Evolutionary conservation across 2,113 vertebrate genomes (phyloP).

Genomic region (Cephalopholis sonnerati): DNA sequence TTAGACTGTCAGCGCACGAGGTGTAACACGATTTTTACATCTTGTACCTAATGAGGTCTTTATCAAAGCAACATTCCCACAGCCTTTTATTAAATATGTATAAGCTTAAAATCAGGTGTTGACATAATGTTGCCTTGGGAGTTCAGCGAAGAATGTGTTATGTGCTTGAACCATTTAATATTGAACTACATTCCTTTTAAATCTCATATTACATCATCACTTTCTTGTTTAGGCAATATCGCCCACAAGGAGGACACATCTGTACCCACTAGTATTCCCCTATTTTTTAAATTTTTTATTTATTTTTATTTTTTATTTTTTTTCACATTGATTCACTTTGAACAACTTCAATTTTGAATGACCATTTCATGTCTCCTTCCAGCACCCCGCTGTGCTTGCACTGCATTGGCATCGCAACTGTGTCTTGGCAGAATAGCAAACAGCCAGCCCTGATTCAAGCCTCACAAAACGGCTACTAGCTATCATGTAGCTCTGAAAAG

Average conservation of each 20-base stretch:
- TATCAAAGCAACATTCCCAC: conserved; percentile 54
- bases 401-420: conserved; percentile 27
- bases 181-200: conserved; percentile 20
- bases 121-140: conserved; percentile 51
- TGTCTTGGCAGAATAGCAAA: conserved; percentile 60
- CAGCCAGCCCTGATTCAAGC: conserved; percentile 31
- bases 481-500: conserved; percentile 43
- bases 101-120: conserved; percentile 58
- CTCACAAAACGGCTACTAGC: conserved; percentile 50
- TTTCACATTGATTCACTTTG: conserved; percentile 51
- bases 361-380: conserved; percentile 48
- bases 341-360: conserved; percentile 61
- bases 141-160: conserved; percentile 22
- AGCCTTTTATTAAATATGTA: conserved; percentile 62
- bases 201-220: conserved; percentile 14
- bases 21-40: conserved; percentile 45
- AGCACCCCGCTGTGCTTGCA: conserved; percentile 54
- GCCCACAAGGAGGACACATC: conserved; percentile 22
- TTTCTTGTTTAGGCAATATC: conserved; percentile 28
- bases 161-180: conserved; percentile 27
- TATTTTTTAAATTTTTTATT: neutral
- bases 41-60: conserved; percentile 63
- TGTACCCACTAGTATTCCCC: neutral
- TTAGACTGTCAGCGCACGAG: conserved; percentile 24
- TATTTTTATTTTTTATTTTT: neutral